Conservation (phyloP, 1,140 invertebrate genomes). For the Piezodorus guildinii region DNA sequence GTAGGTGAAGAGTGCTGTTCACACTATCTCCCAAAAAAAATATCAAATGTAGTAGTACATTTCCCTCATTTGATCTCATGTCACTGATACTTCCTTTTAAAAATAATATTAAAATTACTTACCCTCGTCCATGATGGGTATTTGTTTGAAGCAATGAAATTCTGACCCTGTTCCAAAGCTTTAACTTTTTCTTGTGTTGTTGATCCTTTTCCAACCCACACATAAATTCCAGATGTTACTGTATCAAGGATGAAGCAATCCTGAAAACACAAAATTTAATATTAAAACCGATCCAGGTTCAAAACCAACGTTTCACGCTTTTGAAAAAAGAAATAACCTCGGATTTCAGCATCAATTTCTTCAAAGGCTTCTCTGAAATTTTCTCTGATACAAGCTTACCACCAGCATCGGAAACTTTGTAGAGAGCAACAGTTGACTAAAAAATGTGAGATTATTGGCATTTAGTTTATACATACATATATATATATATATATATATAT, state of each 20-base stretch:
- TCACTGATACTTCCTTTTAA: too few relatives aligned
- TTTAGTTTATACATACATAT: neutral
- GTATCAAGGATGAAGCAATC: conserved; percentile 80
- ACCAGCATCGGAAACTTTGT: conserved; percentile 55
- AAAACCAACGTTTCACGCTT: neutral
- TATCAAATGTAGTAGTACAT: too few relatives aligned
- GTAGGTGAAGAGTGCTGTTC: too few relatives aligned
- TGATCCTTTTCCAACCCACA: conserved; percentile 73
- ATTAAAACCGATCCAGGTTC: neutral
- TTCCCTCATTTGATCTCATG: too few relatives aligned
- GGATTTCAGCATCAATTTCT: conserved; percentile 57
- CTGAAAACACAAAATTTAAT: conserved; percentile 34
- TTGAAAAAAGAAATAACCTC: conserved; percentile 36
- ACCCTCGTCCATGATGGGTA: conserved; percentile 70
- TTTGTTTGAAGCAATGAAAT: conserved; percentile 54
- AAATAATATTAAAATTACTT: conserved; percentile 22
- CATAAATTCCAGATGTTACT: conserved; percentile 65
- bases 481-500: neutral
- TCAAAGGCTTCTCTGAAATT: conserved; percentile 52
- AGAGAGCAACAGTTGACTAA: conserved; percentile 43
- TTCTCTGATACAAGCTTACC: conserved; percentile 52
- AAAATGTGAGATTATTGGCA: conserved; percentile 29
- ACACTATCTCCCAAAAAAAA: too few relatives aligned
- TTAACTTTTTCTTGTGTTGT: conserved; percentile 63
- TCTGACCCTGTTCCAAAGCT: conserved; percentile 63